Percentiles rank a stretch among this genome's conserved stretches.
phyloP scores from a whole-genome alignment of 2,797 vertebrate species.

The Myotis daubentonii region DNA sequence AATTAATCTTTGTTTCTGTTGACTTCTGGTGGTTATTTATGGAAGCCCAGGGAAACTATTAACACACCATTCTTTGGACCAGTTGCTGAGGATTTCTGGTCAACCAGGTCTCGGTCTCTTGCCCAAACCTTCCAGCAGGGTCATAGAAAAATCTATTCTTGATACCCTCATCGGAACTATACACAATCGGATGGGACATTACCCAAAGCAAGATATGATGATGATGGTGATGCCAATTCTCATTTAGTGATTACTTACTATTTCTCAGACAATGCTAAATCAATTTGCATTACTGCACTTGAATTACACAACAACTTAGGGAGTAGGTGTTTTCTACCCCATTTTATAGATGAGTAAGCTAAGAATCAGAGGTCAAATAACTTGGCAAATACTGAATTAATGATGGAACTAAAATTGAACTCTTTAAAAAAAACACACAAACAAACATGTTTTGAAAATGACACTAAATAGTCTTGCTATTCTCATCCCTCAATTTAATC shows the following conservation, averaged over 20 bases:
- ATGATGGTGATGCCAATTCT: neutral
- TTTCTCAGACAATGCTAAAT: neutral
- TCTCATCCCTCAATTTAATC: neutral
- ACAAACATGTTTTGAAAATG: neutral
- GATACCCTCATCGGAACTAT: neutral
- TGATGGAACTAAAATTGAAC: neutral
- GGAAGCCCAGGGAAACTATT: neutral
- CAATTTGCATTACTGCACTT: neutral
- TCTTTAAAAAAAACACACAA: no score
- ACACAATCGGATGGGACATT: neutral
- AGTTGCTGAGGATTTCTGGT: neutral
- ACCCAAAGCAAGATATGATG: neutral
- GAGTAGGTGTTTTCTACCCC: neutral
- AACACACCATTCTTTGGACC: neutral
- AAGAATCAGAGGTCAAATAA: neutral
- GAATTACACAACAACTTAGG: neutral
- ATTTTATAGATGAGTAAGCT: neutral
- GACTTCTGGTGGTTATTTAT: neutral
- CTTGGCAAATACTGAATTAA: neutral
- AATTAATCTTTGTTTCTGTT: neutral
- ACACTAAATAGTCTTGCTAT: neutral
- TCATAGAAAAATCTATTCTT: neutral
- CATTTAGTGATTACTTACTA: neutral
- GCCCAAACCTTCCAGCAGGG: neutral
- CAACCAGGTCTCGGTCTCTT: neutral